These are phyloP conservation scores for Oostethus manadensis DNA, from an alignment of 2,113 vertebrate genomes.

Conservation along the genomic window DNA sequence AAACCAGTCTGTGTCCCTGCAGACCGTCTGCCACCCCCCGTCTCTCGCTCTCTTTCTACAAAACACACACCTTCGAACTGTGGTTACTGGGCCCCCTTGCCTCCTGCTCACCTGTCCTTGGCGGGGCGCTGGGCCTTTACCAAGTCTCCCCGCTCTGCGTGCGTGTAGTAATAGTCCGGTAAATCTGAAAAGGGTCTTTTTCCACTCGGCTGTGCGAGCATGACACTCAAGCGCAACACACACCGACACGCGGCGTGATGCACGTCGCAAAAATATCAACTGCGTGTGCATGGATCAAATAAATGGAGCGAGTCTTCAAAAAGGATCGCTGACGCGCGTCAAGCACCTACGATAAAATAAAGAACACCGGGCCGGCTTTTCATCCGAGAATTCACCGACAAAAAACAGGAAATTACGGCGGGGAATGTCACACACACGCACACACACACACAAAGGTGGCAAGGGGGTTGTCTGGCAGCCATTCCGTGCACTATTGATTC, in stretches of 20 bases:
- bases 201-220: constrained; percentile 49
- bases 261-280: constrained; percentile 11
- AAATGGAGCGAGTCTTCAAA: too few relatives aligned
- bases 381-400: too few relatives aligned
- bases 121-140: constrained; percentile 58
- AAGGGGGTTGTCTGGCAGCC: constrained; percentile 41
- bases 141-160: constrained; percentile 37
- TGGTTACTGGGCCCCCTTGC: constrained; percentile 56
- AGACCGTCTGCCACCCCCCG: constrained; percentile 16
- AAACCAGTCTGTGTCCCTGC: constrained; percentile 42
- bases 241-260: constrained; percentile 26
- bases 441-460: constrained; percentile 16
- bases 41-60: constrained; percentile 25
- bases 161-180: constrained; percentile 55
- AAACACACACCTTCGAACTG: constrained; percentile 47
- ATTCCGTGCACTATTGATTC: constrained; percentile 65
- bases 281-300: constrained; percentile 10
- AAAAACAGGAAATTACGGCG: constrained; percentile 13
- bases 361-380: neutral
- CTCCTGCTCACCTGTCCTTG: constrained; percentile 56
- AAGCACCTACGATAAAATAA: neutral
- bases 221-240: constrained; percentile 28
- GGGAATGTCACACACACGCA: constrained; percentile 7
- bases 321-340: too few relatives aligned
- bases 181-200: constrained; percentile 65